Conservation (phyloP, 2,888 invertebrate genomes). For the Cantharis rufa region DNA sequence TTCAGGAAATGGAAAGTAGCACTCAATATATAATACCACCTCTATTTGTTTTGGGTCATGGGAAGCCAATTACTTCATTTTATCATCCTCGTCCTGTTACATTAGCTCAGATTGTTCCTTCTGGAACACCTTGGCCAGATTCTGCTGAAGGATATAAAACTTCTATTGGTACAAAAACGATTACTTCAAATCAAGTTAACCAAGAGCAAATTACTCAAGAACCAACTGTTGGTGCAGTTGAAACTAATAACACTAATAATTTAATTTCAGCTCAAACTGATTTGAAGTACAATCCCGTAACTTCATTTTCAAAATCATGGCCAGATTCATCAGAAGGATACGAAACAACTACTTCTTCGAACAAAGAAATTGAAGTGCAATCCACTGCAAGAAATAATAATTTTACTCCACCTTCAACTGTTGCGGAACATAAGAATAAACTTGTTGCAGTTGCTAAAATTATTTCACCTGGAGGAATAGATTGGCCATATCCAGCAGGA, state of each 20-base stretch:
- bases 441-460: not conserved
- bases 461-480: not conserved
- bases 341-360: not conserved
- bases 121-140: constrained; percentile 25
- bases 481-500: not conserved
- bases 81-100: constrained; percentile 14
- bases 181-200: not conserved
- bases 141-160: constrained; percentile 3
- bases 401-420: not conserved
- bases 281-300: constrained; percentile 6
- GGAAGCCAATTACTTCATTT: constrained; percentile 24
- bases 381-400: not conserved
- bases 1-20: not conserved
- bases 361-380: not conserved
- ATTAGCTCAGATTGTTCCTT: constrained; percentile 16
- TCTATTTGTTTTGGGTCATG: constrained; percentile 17
- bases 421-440: not conserved
- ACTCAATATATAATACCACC: not conserved
- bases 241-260: not conserved
- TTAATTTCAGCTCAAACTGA: not conserved
- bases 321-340: constrained; percentile 1
- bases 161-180: not conserved
- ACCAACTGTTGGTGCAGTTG: not conserved
- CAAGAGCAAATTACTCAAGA: not conserved
- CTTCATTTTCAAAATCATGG: constrained; percentile 8